Evolutionary conservation across 2,113 vertebrate genomes (phyloP).

Genomic region (Antennarius striatus): DNA sequence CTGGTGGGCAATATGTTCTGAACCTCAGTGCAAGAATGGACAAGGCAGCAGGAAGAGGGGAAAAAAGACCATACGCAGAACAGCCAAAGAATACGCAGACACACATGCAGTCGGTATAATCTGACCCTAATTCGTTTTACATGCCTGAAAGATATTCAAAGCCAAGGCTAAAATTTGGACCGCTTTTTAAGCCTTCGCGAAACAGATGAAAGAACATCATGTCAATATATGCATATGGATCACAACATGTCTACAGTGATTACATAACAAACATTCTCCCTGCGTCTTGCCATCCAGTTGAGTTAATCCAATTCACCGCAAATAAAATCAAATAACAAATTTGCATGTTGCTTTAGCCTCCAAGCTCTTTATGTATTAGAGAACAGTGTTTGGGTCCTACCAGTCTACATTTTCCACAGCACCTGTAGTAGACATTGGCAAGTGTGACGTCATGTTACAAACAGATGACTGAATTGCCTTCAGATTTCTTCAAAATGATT

Average conservation of each 20-base stretch:
- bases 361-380: background rate
- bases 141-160: conserved; percentile 40
- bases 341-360: conserved; percentile 1
- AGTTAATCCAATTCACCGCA: conserved; percentile 12
- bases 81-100: background rate
- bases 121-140: conserved; percentile 14
- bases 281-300: conserved; percentile 1
- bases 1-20: conserved; percentile 23
- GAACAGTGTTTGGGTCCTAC: background rate
- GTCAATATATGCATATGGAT: conserved; percentile 38
- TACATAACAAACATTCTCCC: conserved; percentile 12
- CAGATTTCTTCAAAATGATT: no score
- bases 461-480: no score
- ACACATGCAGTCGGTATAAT: background rate
- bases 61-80: background rate
- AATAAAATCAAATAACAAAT: conserved; percentile 12
- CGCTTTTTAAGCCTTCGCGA: conserved; percentile 15
- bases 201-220: conserved; percentile 18
- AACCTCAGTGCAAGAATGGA: conserved; percentile 22
- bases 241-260: conserved; percentile 13
- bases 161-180: conserved; percentile 24
- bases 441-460: background rate
- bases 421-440: conserved; percentile 8
- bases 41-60: conserved; percentile 2
- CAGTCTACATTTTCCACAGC: background rate